These are phyloP conservation scores for Yoshiicerus persimilis DNA, from an alignment of 1,140 invertebrate species.

Conservation along the genomic window DNA sequence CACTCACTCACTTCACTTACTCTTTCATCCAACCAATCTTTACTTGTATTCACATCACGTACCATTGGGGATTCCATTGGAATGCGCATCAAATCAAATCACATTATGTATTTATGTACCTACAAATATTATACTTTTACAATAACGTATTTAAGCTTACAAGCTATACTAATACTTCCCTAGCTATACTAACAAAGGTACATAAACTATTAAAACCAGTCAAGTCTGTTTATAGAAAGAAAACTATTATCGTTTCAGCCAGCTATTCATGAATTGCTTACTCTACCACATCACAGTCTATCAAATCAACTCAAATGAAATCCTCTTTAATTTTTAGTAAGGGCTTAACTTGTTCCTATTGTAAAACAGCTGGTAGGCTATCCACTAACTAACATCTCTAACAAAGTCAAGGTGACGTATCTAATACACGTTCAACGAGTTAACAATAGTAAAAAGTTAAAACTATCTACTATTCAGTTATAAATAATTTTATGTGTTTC, in stretches of 20 bases:
- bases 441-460: neutral
- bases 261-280: too few species aligned
- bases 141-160: neutral
- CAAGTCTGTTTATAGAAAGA: neutral
- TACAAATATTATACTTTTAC: neutral
- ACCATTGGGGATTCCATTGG: neutral
- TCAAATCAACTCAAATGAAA: neutral
- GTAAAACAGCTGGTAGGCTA: neutral
- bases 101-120: neutral
- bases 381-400: neutral
- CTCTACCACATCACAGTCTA: neutral
- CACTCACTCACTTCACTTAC: slow-evolving; percentile 17
- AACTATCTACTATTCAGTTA: neutral
- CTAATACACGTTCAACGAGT: neutral
- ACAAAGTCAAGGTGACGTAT: neutral
- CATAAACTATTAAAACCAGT: neutral
- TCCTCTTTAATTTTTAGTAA: neutral
- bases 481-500: neutral
- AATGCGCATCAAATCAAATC: slow-evolving; percentile 12
- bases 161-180: neutral
- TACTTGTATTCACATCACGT: neutral
- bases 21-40: neutral
- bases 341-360: neutral
- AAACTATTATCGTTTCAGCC: neutral
- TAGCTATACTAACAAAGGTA: neutral